phyloP scores from a whole-genome alignment of 1,140 invertebrate species.

The Drosophila cardini region DNA sequence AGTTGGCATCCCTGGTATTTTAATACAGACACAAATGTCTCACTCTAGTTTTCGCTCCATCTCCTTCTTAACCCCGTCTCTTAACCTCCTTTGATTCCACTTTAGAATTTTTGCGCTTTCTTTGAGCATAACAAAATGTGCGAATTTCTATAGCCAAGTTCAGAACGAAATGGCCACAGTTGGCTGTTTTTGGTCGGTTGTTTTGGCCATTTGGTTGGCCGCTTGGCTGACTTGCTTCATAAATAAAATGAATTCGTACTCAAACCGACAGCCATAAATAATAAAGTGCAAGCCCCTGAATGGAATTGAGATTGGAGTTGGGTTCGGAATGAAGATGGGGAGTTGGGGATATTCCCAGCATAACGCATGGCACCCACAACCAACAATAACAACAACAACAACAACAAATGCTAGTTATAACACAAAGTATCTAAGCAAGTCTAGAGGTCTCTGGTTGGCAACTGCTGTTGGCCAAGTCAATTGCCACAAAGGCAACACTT shows the following conservation, averaged over 20 bases:
- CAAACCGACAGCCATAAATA: slow-evolving; percentile 78
- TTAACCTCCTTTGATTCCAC: too few relatives aligned
- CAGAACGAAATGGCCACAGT: slow-evolving; percentile 6
- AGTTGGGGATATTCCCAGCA: slow-evolving; percentile 3
- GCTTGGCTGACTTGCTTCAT: slow-evolving; percentile 78
- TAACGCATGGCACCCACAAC: slow-evolving; percentile 25
- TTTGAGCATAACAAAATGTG: slow-evolving; percentile 25
- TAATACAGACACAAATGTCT: neutral
- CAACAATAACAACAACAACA: slow-evolving; percentile 1
- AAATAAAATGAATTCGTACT: slow-evolving; percentile 82
- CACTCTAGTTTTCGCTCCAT: neutral
- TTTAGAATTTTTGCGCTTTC: neutral
- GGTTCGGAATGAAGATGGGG: neutral
- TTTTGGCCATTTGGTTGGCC: slow-evolving; percentile 61
- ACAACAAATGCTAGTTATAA: slow-evolving; percentile 21
- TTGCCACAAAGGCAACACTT: slow-evolving; percentile 74
- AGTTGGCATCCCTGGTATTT: neutral
- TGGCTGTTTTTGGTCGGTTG: slow-evolving; percentile 31
- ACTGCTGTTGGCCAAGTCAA: slow-evolving; percentile 57
- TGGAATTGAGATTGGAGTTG: slow-evolving; percentile 3
- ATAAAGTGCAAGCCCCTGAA: slow-evolving; percentile 69
- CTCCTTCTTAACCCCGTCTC: too few relatives aligned
- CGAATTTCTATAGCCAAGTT: slow-evolving; percentile 7
- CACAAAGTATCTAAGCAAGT: slow-evolving; percentile 15
- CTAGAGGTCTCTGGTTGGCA: slow-evolving; percentile 14